Evolutionary conservation across 2,888 invertebrate species (phyloP).

Genomic region (Drosophila sordidula): DNA sequence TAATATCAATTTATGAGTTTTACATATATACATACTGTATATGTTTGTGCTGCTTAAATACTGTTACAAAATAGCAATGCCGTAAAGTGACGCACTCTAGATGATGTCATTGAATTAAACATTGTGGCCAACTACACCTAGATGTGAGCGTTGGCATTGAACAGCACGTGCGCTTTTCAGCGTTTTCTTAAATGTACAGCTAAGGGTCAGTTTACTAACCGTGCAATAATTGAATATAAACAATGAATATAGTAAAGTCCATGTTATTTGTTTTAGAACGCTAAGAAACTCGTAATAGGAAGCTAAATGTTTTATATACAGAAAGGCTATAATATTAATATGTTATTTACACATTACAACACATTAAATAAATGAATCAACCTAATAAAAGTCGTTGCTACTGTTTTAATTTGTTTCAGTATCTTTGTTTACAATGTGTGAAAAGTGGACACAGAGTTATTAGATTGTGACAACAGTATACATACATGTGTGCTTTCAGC

Average conservation of each 20-base stretch:
- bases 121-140: constrained; percentile 20
- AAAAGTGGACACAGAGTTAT: constrained; percentile 22
- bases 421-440: constrained; percentile 1
- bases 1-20: constrained; percentile 1
- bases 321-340: too few species aligned
- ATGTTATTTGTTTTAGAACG: too few species aligned
- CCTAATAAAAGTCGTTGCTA: too few species aligned
- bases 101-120: constrained; percentile 65
- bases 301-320: too few species aligned
- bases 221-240: not conserved
- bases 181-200: constrained; percentile 6
- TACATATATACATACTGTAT: not conserved
- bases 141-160: constrained; percentile 30
- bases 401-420: too few species aligned
- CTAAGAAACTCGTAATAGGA: too few species aligned
- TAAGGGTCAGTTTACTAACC: not conserved
- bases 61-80: constrained; percentile 22
- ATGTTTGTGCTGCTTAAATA: constrained; percentile 13
- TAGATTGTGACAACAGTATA: constrained; percentile 23
- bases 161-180: constrained; percentile 31
- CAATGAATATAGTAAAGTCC: not conserved
- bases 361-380: too few species aligned
- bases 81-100: constrained; percentile 49
- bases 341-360: too few species aligned
- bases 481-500: constrained; percentile 16